A percentile compares a stretch with the other conserved stretches of the same genome.
Evolutionary conservation across 2,113 vertebrate genomes (phyloP).

Genomic region (Heterotilapia buettikoferi): DNA sequence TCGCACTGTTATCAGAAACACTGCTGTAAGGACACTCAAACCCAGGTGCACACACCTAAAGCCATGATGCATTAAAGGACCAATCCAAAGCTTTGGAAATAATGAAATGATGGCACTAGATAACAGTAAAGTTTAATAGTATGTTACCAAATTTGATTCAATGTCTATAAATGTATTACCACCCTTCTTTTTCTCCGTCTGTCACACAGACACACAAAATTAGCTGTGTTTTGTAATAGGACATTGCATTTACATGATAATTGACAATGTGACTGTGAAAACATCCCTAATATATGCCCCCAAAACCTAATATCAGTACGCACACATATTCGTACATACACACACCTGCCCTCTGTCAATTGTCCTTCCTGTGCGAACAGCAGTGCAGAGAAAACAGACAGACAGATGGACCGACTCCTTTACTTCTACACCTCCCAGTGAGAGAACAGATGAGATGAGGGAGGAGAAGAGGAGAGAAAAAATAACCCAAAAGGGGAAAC

Average conservation of each 20-base stretch:
- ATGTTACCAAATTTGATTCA: background rate
- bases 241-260: background rate
- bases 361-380: conserved; percentile 69
- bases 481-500: background rate
- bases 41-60: background rate
- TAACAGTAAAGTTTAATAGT: background rate
- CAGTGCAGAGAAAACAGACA: conserved; percentile 44
- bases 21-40: background rate
- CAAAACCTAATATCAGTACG: background rate
- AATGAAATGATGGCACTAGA: background rate
- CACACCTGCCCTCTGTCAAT: conserved; percentile 36
- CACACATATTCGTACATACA: background rate
- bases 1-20: background rate
- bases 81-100: background rate
- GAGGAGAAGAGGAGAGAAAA: background rate
- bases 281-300: background rate
- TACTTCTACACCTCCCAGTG: conserved; percentile 58
- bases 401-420: conserved; percentile 68
- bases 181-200: background rate
- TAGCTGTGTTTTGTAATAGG: background rate
- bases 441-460: conserved; percentile 62
- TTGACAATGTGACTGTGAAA: background rate
- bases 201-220: background rate
- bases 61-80: background rate
- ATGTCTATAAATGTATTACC: background rate